Evolutionary conservation across 2,113 vertebrate genomes (phyloP).

Genomic region (Leptodactylus fuscus): DNA sequence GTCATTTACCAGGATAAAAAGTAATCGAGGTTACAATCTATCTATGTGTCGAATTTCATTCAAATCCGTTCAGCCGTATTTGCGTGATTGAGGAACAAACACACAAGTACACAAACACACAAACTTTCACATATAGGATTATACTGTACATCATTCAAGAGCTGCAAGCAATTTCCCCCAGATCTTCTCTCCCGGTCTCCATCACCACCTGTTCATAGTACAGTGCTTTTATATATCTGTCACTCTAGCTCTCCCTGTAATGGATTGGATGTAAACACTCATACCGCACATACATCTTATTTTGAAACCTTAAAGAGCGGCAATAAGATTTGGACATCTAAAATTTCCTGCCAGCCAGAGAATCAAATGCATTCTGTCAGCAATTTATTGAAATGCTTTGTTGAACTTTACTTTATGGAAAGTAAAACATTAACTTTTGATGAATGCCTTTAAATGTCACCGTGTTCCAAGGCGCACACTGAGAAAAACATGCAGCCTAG

Average conservation of each 20-base stretch:
- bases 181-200: not conserved
- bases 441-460: conserved; percentile 49
- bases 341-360: not conserved
- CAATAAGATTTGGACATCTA: conserved; percentile 18
- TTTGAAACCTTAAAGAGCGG: not conserved
- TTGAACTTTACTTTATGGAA: conserved; percentile 55
- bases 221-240: too few relatives aligned
- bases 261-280: not conserved
- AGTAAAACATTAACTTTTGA: conserved; percentile 54
- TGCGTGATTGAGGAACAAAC: too few relatives aligned
- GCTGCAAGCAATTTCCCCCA: not conserved
- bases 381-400: conserved; percentile 49
- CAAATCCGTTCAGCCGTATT: too few relatives aligned
- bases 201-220: not conserved
- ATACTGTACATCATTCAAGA: not conserved
- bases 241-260: not conserved
- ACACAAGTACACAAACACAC: too few relatives aligned
- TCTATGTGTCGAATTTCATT: too few relatives aligned
- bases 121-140: too few relatives aligned
- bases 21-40: too few relatives aligned
- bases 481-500: not conserved
- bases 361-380: conserved; percentile 42
- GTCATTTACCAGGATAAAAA: too few relatives aligned
- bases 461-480: not conserved
- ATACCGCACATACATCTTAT: conserved; percentile 14